Evolutionary conservation across 2,888 invertebrate species (phyloP), one percentile per base, ranked within the genome.

Genomic region (Sialis fuliginosa): DNA sequence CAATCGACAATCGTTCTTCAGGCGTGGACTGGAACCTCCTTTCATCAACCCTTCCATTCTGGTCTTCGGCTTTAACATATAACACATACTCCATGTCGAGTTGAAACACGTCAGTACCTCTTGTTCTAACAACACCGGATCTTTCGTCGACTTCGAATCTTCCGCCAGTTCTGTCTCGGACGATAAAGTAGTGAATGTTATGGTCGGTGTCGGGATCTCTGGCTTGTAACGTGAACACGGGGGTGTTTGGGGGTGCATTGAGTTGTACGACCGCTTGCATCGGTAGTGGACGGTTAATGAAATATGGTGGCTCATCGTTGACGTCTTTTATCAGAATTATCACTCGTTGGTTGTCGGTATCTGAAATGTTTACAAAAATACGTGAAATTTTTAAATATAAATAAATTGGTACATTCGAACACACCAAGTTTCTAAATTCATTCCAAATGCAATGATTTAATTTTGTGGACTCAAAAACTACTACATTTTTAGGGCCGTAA

Each of bases 241-340:
- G 91, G 0, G 92, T 92, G 63, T 93, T 95, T 37, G 91, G 87
- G 4, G 91, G 87, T 4, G 95, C 93, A 63, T 95, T 95, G 46
- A 92, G 74, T 60, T 95, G 92, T 1, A 96, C 93, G 50, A 96
- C 93, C 1, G 96, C 90, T 66, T 95, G 90, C 89, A 95, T 96
- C 12, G 97, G 97, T 53, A 90, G 69, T 0, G 97, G 97, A 2
- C 89, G 79, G 69, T 97, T 98, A 69, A 95, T 88, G 72, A 98
- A 96, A 66, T 91, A 89, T 1, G 97, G 93, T 1, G 88, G 84
- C 65, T 97, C 97, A 64, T 97, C 96, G 68, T 96, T 96, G 46
- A 93, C 87, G 65, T 96, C 95, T 61, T 88, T 86, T 54, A 96
- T 86, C 65, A 87, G 88, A 61, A 96, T 90, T 55, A 91, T 92